Base-by-base conservation (phyloP, 2,888 invertebrate species). In the Lycaena phlaeas region DNA sequence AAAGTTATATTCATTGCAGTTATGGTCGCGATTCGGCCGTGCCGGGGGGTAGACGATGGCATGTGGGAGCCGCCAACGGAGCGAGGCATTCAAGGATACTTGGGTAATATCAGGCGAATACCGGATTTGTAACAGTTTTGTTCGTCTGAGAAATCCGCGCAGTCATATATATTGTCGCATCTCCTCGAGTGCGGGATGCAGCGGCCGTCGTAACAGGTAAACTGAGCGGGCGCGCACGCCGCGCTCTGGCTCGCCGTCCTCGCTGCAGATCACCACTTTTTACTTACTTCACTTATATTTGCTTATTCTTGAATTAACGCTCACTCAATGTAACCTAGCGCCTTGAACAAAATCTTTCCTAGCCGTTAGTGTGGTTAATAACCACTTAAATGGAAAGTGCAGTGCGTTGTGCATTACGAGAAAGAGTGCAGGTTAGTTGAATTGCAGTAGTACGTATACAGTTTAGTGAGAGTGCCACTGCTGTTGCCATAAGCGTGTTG, bases 131-230 rank as follows among this genome's bases (percentile, higher is more conserved):
- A 87, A 88, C 94, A 95, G 86, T 92, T 92, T 82, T 93, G 92
- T 86, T 95, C 94, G 74, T 95, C 94, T 65, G 93, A 93, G 89
- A 93, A 93, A 87, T 94, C 94, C 82, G 88, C 87, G 87, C 94
- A 94, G 87, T 94, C 94, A 89, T 93, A 93, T 86, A 89, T 89
- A 87, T 93, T 92, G 89, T 96, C 94, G 86, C 96, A 95, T 70
- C 91, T 90, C 63, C 90, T 89, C 53, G 87, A 78, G 70, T 87
- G 85, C 52, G 90, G 90, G 69, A 96, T 91, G 87, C 95, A 96
- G 68, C 87, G 86, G 51, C 87, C 85, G 66, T 89, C 88, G 85
- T 92, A 90, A 78, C 93, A 93, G 54, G 87, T 86, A 81, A 92
- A 92, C 74, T 93, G 86, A 50, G 87, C 86, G 44, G 86, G 79